Percentiles rank a stretch among this genome's conserved stretches.
These are phyloP conservation scores for Oasisia sp. DNA, from an alignment of 2,888 invertebrate species.

Conservation along the genomic window DNA sequence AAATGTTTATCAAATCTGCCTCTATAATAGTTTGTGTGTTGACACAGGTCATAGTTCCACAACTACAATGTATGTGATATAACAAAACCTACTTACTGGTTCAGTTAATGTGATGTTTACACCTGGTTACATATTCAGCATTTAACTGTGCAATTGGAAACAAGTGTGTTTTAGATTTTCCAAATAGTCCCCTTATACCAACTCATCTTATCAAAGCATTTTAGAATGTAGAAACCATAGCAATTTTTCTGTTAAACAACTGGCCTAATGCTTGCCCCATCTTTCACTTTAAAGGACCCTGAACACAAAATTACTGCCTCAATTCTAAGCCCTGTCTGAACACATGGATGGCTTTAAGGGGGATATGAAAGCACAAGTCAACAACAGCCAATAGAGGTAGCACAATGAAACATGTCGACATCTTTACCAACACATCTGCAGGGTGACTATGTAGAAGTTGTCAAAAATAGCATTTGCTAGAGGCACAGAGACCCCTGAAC, in stretches of 20 bases:
- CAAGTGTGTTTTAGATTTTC: not conserved
- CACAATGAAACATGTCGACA: not conserved
- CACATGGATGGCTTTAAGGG: not conserved
- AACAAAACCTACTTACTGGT: too few relatives aligned
- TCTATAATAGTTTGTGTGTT: too few relatives aligned
- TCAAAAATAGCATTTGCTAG: not conserved
- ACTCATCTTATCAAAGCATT: not conserved
- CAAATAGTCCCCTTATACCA: not conserved
- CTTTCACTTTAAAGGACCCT: not conserved
- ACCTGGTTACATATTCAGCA: not conserved
- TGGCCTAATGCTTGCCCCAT: too few relatives aligned
- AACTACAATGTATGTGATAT: too few relatives aligned
- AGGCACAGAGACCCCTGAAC: not conserved
- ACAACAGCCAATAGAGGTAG: not conserved
- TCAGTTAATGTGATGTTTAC: too few relatives aligned
- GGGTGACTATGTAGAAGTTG: not conserved
- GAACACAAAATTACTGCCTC: not conserved
- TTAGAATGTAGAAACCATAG: too few relatives aligned
- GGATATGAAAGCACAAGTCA: not conserved
- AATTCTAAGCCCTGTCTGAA: not conserved
- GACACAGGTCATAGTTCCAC: too few relatives aligned
- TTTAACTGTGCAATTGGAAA: not conserved
- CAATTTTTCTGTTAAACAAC: too few relatives aligned
- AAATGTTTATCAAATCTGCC: too few relatives aligned
- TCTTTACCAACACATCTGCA: slow-evolving; percentile 5